Evolutionary conservation across 1,140 invertebrate genomes (phyloP), one percentile per base, ranked within the genome.

Genomic region (Riptortus pedestris): DNA sequence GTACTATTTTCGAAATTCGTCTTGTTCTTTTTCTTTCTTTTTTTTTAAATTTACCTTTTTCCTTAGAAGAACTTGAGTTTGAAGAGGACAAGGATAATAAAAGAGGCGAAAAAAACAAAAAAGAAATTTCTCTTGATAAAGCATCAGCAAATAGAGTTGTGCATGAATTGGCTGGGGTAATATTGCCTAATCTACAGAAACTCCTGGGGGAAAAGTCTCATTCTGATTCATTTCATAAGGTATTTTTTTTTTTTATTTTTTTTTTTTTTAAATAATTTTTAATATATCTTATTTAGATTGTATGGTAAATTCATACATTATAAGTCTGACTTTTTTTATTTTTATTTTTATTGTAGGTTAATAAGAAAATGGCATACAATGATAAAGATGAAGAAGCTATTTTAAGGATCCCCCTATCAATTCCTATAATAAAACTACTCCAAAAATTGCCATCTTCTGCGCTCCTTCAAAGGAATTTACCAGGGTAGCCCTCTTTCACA

Each of bases 371-470:
- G 2, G 77, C 78, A 0, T 79, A 81, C 26, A 65, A 76, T 9
- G 82, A 84, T 28, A 78, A 80, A n/a, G 86, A 89, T 68, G 91
- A 96, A 70, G 88, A 94, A 67, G 93, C 97, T 72, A 85, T 97
- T 67, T 76, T 91, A 63, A 79, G 91, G 63, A 87, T 97, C 12
- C 94, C 96, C 0, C 85, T 98, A 67, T 92, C 93, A 0, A 74
- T 97, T 43, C 93, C 95, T 0, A 79, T 96, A 67, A 89, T 97
- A 0, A 96, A 96, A 72, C 72, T 99, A 22, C 72, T 99, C 12
- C 90, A 96, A 70, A 86, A 87, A 69, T 76, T 98, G 38, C 94
- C 95, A 0, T 24, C 51, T 5, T 76, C 81, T 67, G 75, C 81
- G 65, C 74, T 91, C 27, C 71, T 96, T 16, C 81, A 88, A 38